A percentile compares a stretch with the other conserved stretches of the same genome.
phyloP scores from a whole-genome alignment of 2,797 vertebrate genomes.

The Anguilla obscura region DNA sequence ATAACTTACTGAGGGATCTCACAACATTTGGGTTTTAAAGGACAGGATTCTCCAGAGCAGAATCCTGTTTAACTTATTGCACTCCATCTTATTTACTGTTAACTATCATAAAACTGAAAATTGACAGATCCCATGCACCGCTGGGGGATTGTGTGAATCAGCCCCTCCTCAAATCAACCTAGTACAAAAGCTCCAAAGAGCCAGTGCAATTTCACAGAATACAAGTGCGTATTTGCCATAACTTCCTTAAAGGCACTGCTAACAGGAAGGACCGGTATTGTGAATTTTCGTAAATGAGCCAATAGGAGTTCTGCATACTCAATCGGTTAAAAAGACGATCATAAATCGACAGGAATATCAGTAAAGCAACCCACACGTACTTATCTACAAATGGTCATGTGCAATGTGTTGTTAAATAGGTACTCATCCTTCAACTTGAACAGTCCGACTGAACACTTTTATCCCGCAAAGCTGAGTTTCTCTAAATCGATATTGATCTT shows the following conservation, averaged over 20 bases:
- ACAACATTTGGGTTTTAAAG: neutral
- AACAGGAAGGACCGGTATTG: neutral
- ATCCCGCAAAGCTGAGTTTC: neutral
- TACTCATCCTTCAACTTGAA: neutral
- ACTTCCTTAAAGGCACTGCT: neutral
- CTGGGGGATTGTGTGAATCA: neutral
- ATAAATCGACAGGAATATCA: too few relatives aligned
- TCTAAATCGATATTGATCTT: conserved; percentile 43
- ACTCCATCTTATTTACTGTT: neutral
- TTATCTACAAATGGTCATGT: neutral
- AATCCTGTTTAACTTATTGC: neutral
- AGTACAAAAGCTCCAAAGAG: neutral
- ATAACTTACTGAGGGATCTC: neutral
- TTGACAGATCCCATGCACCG: neutral
- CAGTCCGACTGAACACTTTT: conserved; percentile 1
- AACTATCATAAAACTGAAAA: too few relatives aligned
- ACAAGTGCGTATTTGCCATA: neutral
- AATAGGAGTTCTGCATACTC: neutral
- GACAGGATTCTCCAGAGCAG: neutral
- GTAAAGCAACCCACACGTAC: neutral
- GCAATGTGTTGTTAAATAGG: conserved; percentile 17
- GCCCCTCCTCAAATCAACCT: neutral
- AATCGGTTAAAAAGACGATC: neutral
- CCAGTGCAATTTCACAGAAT: neutral
- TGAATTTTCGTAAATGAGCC: neutral